Base-by-base conservation (phyloP, 2,888 invertebrate genomes). In the Microplitis deprimator region DNA sequence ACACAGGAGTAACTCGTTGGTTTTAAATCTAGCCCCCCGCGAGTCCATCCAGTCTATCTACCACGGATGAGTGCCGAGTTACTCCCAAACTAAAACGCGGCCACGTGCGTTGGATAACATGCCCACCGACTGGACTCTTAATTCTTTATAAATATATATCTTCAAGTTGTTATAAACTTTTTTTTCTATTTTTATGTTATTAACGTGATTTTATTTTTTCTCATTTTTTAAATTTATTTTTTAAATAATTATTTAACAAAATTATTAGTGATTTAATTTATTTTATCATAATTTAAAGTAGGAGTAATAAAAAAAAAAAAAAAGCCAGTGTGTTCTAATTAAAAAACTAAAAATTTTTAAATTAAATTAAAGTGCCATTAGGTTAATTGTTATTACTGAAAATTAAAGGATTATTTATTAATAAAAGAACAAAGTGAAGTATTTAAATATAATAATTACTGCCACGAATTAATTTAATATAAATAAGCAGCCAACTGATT, bases 21-120 rank as follows among this genome's bases (percentile, higher is more conserved):
- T 64, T 73, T 68, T 68, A 6, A 65, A n/a, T 41, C 61, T 72
- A 61, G n/a, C 40, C 62, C 62, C 62, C 72, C 72, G 62, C 72
- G 70, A 20, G 38, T 59, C 16, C 20, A 60, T 38, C 17, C 65
- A 65, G 29, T 70, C 59, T 29, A 50, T 50, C 13, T 13, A 50
- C 1, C 38, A 61, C 61, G 62, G 29, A 60, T 38, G 62, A 40
- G 61, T 39, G 60, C 61, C 16, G 62, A 62, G 72, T 59, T 73
- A 67, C 73, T 73, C 59, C 67, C 50, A 67, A 73, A 73, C 59
- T 59, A 17, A 70, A 73, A 67, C 39, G 73, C 67, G 67, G 59
- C 73, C 73, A 73, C 73, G 73, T 73, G 73, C 41, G 65, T 29
- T 62, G 17, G 64, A 39, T 39, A 17, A 41, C 64, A 71, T 62